Evolutionary conservation across 2,797 vertebrate genomes (phyloP), one percentile per base, ranked within the genome.

Genomic region (Kryptolebias ocellatus): DNA sequence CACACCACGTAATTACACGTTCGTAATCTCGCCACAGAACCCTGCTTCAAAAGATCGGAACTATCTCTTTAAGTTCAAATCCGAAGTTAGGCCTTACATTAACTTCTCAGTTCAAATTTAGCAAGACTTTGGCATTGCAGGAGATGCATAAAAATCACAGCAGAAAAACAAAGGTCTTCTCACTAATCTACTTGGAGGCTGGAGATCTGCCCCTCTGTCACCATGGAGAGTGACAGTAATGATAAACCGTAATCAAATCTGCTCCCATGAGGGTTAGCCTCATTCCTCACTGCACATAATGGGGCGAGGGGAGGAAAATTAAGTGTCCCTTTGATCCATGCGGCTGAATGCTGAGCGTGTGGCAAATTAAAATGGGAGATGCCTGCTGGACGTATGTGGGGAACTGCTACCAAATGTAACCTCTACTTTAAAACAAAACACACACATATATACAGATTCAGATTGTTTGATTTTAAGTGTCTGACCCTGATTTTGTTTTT

Each of bases 191-290:
- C 88, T 79, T 74, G 66, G 80, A 49, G 63, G 69, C 73, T 65
- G 64, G 70, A 76, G 83, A 87, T 81, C 79, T 70, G 76, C 82
- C 84, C 88, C 70, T 78, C 72, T 75, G 84, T 84, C 86, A 84
- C 80, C 67, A 64, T 34, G 70, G 84, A 90, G 87, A 87, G 84
- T 75, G 78, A 87, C 87, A 80, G 84, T 87, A 90, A 91, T 93
- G 90, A 92, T 90, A 91, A 89, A 85, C 81, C 77, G 79, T 87
- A 91, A 90, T 91, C 89, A 90, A 87, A 90, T 84, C 76, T 77
- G 78, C 70, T 91, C 89, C 81, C 60, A 5, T 16, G 76, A 87
- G 87, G 81, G 75, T 81, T 79, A 54, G 78, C 74, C 81, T 91
- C 86, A 57, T 89, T 87, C 74, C 85, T 89, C 83, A 63, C 83